A percentile compares a stretch with the other conserved stretches of the same genome.
These are phyloP conservation scores for Thymelicus acteon DNA, from an alignment of 2,888 invertebrate species.

Conservation along the genomic window DNA sequence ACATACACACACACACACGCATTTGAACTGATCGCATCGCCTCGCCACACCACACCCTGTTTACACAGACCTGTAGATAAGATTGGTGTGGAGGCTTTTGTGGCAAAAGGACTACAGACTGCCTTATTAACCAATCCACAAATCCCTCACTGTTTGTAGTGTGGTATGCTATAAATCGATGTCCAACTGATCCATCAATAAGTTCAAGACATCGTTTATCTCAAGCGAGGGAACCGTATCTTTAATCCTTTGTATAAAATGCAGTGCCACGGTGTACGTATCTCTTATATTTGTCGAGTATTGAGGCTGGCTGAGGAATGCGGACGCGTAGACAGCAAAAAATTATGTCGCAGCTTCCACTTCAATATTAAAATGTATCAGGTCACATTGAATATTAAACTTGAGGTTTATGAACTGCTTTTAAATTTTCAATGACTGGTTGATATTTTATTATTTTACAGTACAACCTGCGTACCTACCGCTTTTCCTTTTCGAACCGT, in stretches of 20 bases:
- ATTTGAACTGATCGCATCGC: too few relatives aligned
- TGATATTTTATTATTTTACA: not conserved
- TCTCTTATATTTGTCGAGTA: slow-evolving; percentile 28
- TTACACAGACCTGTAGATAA: too few relatives aligned
- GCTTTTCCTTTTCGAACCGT: too few relatives aligned
- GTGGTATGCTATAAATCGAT: too few relatives aligned
- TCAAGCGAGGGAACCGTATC: not conserved
- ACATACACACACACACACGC: too few relatives aligned
- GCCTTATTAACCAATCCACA: too few relatives aligned
- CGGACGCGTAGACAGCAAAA: slow-evolving; percentile 35
- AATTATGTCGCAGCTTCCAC: slow-evolving; percentile 37
- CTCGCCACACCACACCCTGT: too few relatives aligned
- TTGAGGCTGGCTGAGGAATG: slow-evolving; percentile 33
- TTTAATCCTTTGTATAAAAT: slow-evolving; percentile 25
- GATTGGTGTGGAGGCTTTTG: too few relatives aligned
- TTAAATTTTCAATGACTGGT: slow-evolving; percentile 12
- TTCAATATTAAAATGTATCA: slow-evolving; percentile 32
- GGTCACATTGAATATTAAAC: slow-evolving; percentile 32
- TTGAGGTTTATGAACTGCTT: slow-evolving; percentile 17
- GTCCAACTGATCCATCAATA: too few relatives aligned
- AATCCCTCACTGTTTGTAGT: too few relatives aligned
- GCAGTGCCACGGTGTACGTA: not conserved
- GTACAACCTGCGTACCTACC: too few relatives aligned
- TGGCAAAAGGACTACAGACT: too few relatives aligned
- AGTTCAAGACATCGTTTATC: not conserved